phyloP scores from a whole-genome alignment of 2,888 invertebrate genomes.

The Monochamus alternatus region DNA sequence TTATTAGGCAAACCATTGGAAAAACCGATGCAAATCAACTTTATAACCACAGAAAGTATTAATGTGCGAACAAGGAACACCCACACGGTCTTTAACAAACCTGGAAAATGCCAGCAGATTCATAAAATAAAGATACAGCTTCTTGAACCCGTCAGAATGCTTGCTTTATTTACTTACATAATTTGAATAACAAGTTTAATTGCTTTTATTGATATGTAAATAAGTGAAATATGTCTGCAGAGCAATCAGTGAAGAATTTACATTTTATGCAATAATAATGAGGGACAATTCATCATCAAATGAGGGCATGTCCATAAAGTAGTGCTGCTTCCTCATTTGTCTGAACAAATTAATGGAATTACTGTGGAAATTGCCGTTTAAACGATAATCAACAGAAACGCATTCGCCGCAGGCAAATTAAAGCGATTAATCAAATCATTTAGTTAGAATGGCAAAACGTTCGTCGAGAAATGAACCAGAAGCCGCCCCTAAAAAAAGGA shows the following conservation, averaged over 20 bases:
- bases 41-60: neutral
- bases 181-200: constrained; percentile 17
- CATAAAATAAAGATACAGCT: neutral
- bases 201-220: constrained; percentile 2
- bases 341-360: constrained; percentile 45
- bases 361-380: constrained; percentile 52
- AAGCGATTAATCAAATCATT: constrained; percentile 12
- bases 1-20: neutral
- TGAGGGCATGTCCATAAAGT: constrained; percentile 21
- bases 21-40: constrained; percentile 17
- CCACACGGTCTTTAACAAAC: neutral
- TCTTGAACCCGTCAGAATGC: neutral
- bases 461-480: neutral
- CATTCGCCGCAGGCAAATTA: constrained; percentile 31
- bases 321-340: constrained; percentile 45
- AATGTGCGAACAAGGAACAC: constrained; percentile 9
- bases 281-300: neutral
- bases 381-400: constrained; percentile 43
- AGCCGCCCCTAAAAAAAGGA: constrained; percentile 19
- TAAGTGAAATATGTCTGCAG: constrained; percentile 19
- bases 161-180: constrained; percentile 15
- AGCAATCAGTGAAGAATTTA: constrained; percentile 6
- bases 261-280: constrained; percentile 9
- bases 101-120: too few relatives aligned
- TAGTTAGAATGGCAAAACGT: neutral